Percentiles rank a stretch among this genome's conserved stretches.
phyloP scores from a whole-genome alignment of 2,797 vertebrate genomes.

The Botia almorhae region DNA sequence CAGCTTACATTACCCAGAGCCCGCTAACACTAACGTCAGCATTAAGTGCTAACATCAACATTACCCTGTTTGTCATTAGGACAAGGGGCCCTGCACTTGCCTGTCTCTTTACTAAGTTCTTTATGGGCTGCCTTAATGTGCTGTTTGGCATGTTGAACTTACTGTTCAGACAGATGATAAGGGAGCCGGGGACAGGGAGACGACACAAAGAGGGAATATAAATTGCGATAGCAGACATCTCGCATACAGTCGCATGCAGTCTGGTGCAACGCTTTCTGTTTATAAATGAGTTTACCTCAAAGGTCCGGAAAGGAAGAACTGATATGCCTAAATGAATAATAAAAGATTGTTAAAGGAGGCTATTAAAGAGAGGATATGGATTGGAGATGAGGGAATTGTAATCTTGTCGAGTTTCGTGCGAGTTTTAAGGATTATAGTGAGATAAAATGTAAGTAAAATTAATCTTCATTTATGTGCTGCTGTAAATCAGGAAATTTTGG shows the following conservation, averaged over 20 bases:
- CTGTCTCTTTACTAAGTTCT: slow-evolving; percentile 5
- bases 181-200: neutral
- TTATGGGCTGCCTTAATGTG: slow-evolving; percentile 26
- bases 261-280: neutral
- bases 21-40: slow-evolving; percentile 37
- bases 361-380: neutral
- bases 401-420: neutral
- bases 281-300: neutral
- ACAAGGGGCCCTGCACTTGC: slow-evolving; percentile 6
- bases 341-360: neutral
- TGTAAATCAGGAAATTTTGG: too few species aligned
- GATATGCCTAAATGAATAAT: neutral
- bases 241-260: neutral
- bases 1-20: slow-evolving; percentile 43
- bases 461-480: too few species aligned
- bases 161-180: slow-evolving; percentile 1
- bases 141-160: slow-evolving; percentile 27
- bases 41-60: slow-evolving; percentile 47
- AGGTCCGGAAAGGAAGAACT: neutral
- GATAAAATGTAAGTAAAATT: neutral
- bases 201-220: neutral
- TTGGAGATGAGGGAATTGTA: neutral
- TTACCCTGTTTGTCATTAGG: slow-evolving; percentile 20
- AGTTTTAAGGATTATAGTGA: neutral
- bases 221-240: slow-evolving; percentile 11